Evolutionary conservation across 1,140 invertebrate species (phyloP), one percentile per base, ranked within the genome.

Genomic region (Sycophaga agraensis): DNA sequence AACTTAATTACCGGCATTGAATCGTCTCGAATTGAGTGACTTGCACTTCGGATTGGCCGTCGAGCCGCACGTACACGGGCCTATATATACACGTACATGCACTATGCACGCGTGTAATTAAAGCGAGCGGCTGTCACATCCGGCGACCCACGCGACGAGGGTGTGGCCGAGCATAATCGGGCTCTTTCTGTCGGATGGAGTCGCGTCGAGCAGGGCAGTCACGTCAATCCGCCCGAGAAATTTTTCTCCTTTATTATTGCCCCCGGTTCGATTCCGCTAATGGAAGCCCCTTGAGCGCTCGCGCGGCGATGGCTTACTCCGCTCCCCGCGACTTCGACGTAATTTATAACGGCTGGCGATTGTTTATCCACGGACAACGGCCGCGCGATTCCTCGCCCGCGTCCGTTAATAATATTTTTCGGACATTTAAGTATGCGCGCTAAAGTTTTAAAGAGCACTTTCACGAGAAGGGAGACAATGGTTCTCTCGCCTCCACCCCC

Each of bases 71-170:
- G n/a, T n/a, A n/a, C n/a, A n/a, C n/a, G n/a, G n/a, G n/a, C n/a
- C n/a, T n/a, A n/a, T n/a, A n/a, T n/a, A n/a, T n/a, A n/a, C n/a
- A n/a, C n/a, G n/a, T n/a, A n/a, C n/a, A n/a, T n/a, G n/a, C n/a
- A 11, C 5, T 53, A 59, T 58, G 73, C 73, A 74, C 74, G 78
- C 74, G 75, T 79, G 78, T 80, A 80, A 80, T 80, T 80, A 79
- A 79, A 79, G 75, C 78, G 76, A 78, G 76, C 76, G 76, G 77
- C 76, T 77, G 78, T 77, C 73, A 77, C 77, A 80, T 79, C 77
- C 77, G 78, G 76, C 77, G 77, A 78, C 77, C 78, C 78, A 80
- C 78, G 78, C 78, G 71, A 74, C 50, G 72, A 79, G 77, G 78
- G 78, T 79, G 77, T 77, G 78, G 77, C 76, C 66, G 51, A 66